Base-by-base conservation (phyloP, 2,888 invertebrate genomes). In the Athrips mouffetella region DNA sequence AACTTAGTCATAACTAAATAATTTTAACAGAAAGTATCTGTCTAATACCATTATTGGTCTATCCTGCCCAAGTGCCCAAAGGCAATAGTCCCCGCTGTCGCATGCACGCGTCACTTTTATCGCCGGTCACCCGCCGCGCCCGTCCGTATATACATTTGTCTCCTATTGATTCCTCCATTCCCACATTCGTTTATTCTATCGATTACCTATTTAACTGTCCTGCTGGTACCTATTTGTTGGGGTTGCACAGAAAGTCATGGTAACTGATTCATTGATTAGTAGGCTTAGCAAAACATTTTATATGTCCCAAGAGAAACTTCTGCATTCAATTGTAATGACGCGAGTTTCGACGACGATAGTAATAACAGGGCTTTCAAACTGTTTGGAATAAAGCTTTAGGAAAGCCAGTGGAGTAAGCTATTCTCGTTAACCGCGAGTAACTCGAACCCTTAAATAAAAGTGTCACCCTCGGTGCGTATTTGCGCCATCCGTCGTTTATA, bases 41-140 rank as follows among this genome's bases (percentile, higher is more conserved):
- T 21, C 11, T 21, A 25, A 6, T 15, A 41, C 15, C 10, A 23
- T 4, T 25, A 25, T 15, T 29, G 29, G 42, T 29, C 42, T 15
- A n/a, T 30, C 10, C 18, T 7, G 35, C 18, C 10, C 18, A n/a
- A 16, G 18, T 29, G 20, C 29, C n/a, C n/a, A n/a, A 18, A 25
- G 29, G 15, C 42, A 42, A 27, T 42, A 42, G 30, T 29, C 42
- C 41, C 25, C 18, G 31, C 31, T 54, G 55, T 52, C 80, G 76
- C 58, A 58, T 60, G 70, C 85, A 84, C 80, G 80, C 80, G 82
- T 70, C 78, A 73, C 59, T 73, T 76, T 73, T 76, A 76, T 78
- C 77, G 69, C 65, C 60, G 59, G 62, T 10, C 16, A 16, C 15
- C 35, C 20, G 21, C 35, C 16, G 33, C n/a, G 33, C 57, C 64